Base-by-base conservation (phyloP, 2,888 invertebrate genomes). In the Ctena decussata region DNA sequence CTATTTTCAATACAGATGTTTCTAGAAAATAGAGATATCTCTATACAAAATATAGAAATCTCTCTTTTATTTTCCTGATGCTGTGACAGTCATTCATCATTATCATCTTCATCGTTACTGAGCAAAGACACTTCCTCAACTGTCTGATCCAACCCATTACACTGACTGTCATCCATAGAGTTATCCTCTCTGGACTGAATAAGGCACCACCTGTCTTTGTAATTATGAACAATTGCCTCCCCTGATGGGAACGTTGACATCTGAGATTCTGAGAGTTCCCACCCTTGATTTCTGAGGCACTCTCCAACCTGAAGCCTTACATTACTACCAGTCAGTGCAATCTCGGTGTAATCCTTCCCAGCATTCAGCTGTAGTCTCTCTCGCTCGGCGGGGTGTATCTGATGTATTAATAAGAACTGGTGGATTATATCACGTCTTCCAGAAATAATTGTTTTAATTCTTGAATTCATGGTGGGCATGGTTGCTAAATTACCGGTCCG, bases 391-490 rank as follows among this genome's bases (percentile, higher is more conserved):
- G 91, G 88, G 15, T 94, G 94, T 24, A 95, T 93, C 71, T 95
- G 92, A 72, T 91, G 81, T 6, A 92, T 80, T 1, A 94, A 94
- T 41, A 95, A 76, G 37, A 91, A 90, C 83, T 92, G 73, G 37
- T 86, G 85, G n/a, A 95, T 92, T 15, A 94, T 90, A 80, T 94
- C 94, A 76, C 93, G 93, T 12, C 94, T 89, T 32, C 95, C 95
- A 3, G 94, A 93, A 46, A 95, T 86, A 41, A 95, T 93, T 15
- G 95, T 95, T 80, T 95, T 95, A 15, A 95, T 94, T 37, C 95
- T 88, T 6, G 95, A 94, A 85, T 95, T 95, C 84, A 94, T 94
- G 6, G 95, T 94, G 27, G 95, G 95, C 94, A 95, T 95, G 8
- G 95, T 95, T 24, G 95, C 95, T 11, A 94, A 93, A 15, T 94